Evolutionary conservation across 2,888 invertebrate genomes (phyloP), one percentile per base, ranked within the genome.

Genomic region (Cataglyphis livida): DNA sequence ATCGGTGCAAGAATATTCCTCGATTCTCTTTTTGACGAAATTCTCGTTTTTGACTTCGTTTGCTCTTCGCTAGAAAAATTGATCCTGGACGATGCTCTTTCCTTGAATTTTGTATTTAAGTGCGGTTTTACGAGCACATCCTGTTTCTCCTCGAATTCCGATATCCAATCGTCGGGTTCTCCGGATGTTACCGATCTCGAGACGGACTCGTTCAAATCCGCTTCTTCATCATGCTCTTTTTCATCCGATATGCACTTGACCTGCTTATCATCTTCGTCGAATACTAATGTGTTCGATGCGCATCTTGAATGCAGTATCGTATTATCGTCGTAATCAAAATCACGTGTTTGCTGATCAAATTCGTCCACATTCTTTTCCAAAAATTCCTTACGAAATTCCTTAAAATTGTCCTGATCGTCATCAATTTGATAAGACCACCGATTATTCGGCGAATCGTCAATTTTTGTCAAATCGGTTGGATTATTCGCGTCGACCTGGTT

Each of bases 1-100:
- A 79, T 79, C 78, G 78, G 78, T 9, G 78, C 71, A 32, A 79
- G 71, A n/a, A 44, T 12, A 4, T 59, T 68, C 5, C 35, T 71
- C 18, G n/a, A 12, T 2, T 70, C 51, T 35, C 62, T 79, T 12
- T 1, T 57, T 10, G 38, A n/a, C 0, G 18, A 38, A 18, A 1
- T 10, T 51, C 1, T 68, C 44, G 51, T 41, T 32, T 44, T 68
- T 12, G 57, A 54, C 7, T 18, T 66, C 32, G 4, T 28, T 18
- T 21, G 41, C 5, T 74, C 35, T 10, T 83, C 32, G 7, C 70
- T 48, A 0, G 78, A 32, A 57, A 76, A 66, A 61, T 66, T 65
- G 25, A 76, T 64, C 32, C 68, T 78, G 0, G 82, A 70, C 3
- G 71, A 79, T 35, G 12, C 32, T 44, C 78, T 79, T 12, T 79